A percentile compares a stretch with the other conserved stretches of the same genome.
phyloP scores from a whole-genome alignment of 2,797 vertebrate species.

The Lepilemur septentrionalis region DNA sequence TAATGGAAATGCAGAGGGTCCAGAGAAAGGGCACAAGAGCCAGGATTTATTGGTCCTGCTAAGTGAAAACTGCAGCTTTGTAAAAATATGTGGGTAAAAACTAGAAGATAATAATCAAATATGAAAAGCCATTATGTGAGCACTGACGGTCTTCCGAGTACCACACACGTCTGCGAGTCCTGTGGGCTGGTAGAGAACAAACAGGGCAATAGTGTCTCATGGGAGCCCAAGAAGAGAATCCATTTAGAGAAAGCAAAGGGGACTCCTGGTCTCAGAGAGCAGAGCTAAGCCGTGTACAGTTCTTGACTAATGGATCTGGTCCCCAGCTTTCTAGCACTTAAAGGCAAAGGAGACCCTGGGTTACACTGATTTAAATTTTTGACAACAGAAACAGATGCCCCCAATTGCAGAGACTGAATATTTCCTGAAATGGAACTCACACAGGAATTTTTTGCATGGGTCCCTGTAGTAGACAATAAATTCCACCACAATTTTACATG shows the following conservation, averaged over 20 bases:
- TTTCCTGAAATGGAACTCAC: slow-evolving; percentile 37
- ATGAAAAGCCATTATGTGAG: background rate
- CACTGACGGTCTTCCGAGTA: background rate
- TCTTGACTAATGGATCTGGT: background rate
- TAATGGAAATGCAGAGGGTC: too few relatives aligned
- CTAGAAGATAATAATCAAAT: background rate
- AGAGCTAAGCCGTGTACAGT: background rate
- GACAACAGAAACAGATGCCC: slow-evolving; percentile 64
- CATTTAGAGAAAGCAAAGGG: background rate
- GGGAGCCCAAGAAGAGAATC: background rate
- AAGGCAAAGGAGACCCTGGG: background rate
- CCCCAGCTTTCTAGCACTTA: background rate
- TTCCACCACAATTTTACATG: slow-evolving; percentile 11
- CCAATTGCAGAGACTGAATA: slow-evolving; percentile 13
- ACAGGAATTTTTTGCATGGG: slow-evolving; percentile 1
- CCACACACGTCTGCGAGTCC: background rate
- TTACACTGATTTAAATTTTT: slow-evolving; percentile 14
- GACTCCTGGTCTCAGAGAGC: background rate
- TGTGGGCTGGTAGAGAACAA: background rate
- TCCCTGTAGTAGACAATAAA: slow-evolving; percentile 4
- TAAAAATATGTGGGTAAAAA: background rate
- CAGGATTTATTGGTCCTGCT: background rate
- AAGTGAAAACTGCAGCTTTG: background rate
- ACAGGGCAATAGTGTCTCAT: background rate
- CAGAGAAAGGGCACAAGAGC: background rate